phyloP scores from a whole-genome alignment of 2,888 invertebrate species.

The Zhuqinia jingwanae region DNA sequence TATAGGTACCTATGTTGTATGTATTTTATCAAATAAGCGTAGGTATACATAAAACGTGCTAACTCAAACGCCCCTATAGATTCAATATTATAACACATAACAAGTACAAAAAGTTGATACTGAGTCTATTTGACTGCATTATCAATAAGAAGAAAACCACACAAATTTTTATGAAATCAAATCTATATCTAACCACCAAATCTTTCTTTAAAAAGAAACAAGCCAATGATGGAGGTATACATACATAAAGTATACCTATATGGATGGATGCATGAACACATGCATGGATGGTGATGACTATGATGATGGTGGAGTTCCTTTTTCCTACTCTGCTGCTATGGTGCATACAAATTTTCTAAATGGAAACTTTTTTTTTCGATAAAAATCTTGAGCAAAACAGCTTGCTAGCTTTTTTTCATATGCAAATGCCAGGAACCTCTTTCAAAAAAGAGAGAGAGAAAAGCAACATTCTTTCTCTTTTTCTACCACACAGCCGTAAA shows the following conservation, averaged over 20 bases:
- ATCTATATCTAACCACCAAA: conserved; percentile 25
- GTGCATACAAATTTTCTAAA: conserved; percentile 23
- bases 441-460: too few relatives aligned
- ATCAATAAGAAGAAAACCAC: neutral
- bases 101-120: neutral
- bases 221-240: neutral
- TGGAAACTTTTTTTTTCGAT: conserved; percentile 56
- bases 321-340: neutral
- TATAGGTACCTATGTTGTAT: too few relatives aligned
- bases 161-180: conserved; percentile 40
- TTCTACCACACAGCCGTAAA: too few relatives aligned
- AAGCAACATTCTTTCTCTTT: too few relatives aligned
- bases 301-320: neutral
- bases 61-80: neutral
- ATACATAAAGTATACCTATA: too few relatives aligned
- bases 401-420: conserved; percentile 63
- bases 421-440: conserved; percentile 39
- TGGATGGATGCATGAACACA: too few relatives aligned
- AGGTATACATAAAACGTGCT: neutral
- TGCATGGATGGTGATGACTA: too few relatives aligned
- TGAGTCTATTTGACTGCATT: neutral
- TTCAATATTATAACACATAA: neutral
- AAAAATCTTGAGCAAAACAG: conserved; percentile 59
- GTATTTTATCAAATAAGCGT: neutral
- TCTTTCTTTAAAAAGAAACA: conserved; percentile 23